Evolutionary conservation across 2,888 invertebrate genomes (phyloP), one percentile per base, ranked within the genome.

Genomic region (Lithophane leautieri): DNA sequence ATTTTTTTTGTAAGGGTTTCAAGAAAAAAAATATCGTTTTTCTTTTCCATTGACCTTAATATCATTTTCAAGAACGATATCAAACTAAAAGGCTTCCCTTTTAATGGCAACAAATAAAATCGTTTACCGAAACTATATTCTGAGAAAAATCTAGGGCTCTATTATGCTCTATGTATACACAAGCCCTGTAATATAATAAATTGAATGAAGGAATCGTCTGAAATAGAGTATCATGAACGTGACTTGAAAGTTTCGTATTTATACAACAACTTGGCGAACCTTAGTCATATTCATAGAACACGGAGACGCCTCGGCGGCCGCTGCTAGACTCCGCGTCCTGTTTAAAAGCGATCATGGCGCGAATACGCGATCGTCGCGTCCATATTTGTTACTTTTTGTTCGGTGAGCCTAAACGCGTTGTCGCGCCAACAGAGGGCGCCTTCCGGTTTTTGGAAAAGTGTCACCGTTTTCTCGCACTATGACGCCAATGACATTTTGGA

Each of bases 161-260:
- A 81, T 83, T 84, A 78, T 76, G 22, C 54, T 75, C 12, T 65
- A 56, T 54, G 25, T 56, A 72, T 44, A 56, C 8, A 44, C 19
- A 12, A 16, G 82, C 89, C 76, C 83, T 86, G 81, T 90, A 88
- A 90, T 89, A 89, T 87, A 90, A 92, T 91, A 90, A 90, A 91
- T 89, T 90, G 86, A 88, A 86, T 88, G 87, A 91, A 92, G 90
- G 89, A 90, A 88, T 89, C 87, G 86, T 85, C 88, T 89, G 91
- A 89, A 93, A 93, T 90, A 90, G 92, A 90, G 92, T 92, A 91
- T 88, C 76, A 73, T 67, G 73, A 73, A 91, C 92, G 93, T 93
- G 93, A 91, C 93, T 88, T 58, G 91, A 90, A 92, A 90, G 73
- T 87, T 86, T 82, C 47, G 76, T 85, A 89, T 89, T 89, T 89